Conservation (phyloP, 92 coral and sea anemone genomes). For the Actinostola sp. region DNA sequence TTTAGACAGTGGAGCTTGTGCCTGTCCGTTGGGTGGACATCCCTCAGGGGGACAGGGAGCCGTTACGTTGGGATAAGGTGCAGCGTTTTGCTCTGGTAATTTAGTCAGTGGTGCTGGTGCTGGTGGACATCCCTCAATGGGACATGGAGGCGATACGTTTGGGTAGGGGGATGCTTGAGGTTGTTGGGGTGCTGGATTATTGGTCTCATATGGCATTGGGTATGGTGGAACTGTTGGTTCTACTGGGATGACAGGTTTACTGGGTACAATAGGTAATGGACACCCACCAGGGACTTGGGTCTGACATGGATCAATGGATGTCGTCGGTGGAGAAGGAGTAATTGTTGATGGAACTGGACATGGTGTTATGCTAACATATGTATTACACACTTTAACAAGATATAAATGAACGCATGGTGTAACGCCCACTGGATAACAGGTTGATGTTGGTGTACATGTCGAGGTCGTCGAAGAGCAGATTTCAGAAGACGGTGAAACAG, state of each 20-base stretch:
- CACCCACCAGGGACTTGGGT: neutral
- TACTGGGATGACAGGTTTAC: neutral
- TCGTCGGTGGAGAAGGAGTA: neutral
- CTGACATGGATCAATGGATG: neutral
- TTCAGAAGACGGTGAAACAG: neutral
- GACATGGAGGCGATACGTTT: neutral
- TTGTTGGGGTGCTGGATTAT: neutral
- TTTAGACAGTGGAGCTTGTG: too few relatives aligned
- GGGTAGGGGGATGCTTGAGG: neutral
- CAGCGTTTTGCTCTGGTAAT: too few relatives aligned
- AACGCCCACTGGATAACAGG: slow-evolving; percentile 9
- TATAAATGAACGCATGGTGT: slow-evolving; percentile 20
- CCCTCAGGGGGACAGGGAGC: too few relatives aligned
- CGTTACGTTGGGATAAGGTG: too few relatives aligned
- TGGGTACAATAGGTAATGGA: neutral
- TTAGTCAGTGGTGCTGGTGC: neutral
- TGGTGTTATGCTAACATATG: slow-evolving; percentile 12
- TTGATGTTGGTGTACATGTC: slow-evolving; percentile 17
- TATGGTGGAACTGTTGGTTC: neutral
- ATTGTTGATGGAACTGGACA: slow-evolving; percentile 9
- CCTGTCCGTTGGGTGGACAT: too few relatives aligned
- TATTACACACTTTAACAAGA: slow-evolving; percentile 19
- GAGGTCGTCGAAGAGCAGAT: slow-evolving; percentile 7
- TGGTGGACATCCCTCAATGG: neutral
- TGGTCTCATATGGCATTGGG: neutral